These are phyloP conservation scores for Austrofundulus limnaeus DNA, from an alignment of 2,113 vertebrate genomes.

Conservation along the genomic window DNA sequence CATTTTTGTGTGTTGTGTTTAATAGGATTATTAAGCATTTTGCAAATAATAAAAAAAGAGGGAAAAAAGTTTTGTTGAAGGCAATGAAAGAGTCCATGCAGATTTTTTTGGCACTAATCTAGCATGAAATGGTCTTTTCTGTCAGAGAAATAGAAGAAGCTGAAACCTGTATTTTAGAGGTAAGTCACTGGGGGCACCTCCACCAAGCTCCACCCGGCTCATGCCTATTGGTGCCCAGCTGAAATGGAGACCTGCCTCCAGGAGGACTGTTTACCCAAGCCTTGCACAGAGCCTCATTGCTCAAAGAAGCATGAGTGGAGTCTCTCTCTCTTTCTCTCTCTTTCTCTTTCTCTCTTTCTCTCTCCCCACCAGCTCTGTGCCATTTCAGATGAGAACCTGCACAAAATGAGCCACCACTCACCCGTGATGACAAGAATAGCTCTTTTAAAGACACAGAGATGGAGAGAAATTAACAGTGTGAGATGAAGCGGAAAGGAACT, in stretches of 20 bases:
- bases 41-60: neutral
- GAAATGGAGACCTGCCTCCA: conserved; percentile 65
- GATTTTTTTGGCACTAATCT: conserved; percentile 4
- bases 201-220: conserved; percentile 40
- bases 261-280: conserved; percentile 70
- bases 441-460: conserved; percentile 53
- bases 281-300: conserved; percentile 57
- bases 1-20: neutral
- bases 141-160: conserved; percentile 21
- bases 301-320: conserved; percentile 49
- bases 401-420: conserved; percentile 32
- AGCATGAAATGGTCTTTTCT: conserved; percentile 18
- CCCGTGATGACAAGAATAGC: conserved; percentile 56
- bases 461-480: conserved; percentile 50
- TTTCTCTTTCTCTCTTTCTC: conserved; percentile 46
- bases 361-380: conserved; percentile 45
- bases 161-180: conserved; percentile 38
- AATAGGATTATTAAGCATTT: neutral
- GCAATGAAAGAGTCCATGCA: neutral
- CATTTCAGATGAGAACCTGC: conserved; percentile 51
- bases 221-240: conserved; percentile 54
- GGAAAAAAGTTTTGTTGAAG: neutral
- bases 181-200: conserved; percentile 45
- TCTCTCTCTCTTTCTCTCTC: conserved; percentile 46
- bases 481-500: conserved; percentile 49